A percentile compares a stretch with the other conserved stretches of the same genome.
Evolutionary conservation across 2,888 invertebrate genomes (phyloP).

Genomic region (Ceraclea dissimilis): DNA sequence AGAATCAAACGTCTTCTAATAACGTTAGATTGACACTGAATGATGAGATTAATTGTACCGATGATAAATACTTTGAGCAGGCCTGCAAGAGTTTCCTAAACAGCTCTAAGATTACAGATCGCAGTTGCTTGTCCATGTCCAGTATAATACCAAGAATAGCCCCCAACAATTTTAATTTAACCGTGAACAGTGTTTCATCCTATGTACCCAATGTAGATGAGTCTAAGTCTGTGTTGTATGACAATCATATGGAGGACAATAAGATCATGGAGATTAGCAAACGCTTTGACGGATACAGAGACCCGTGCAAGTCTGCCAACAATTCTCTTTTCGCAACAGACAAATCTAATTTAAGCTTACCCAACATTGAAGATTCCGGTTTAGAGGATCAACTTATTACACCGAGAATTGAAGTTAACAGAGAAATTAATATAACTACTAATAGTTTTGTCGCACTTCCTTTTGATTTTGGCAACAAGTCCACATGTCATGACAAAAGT

Average conservation of each 20-base stretch:
- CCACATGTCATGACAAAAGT: too few species aligned
- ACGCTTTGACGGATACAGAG: constrained; percentile 4
- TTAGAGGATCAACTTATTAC: not conserved
- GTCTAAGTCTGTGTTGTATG: constrained; percentile 4
- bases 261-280: constrained; percentile 1
- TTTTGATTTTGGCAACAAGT: too few species aligned
- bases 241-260: not conserved
- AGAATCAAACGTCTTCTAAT: too few species aligned
- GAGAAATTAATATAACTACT: not conserved
- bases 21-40: too few species aligned
- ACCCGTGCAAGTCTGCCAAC: not conserved
- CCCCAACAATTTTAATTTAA: constrained; percentile 1
- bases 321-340: not conserved
- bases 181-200: constrained; percentile 3
- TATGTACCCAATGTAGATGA: constrained; percentile 3
- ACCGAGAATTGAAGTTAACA: not conserved
- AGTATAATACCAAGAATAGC: not conserved
- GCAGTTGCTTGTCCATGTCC: not conserved
- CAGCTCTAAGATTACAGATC: not conserved
- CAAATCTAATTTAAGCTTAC: constrained; percentile 7
- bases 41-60: too few species aligned
- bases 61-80: not conserved
- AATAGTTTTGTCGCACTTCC: not conserved
- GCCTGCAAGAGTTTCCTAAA: not conserved
- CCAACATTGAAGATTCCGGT: constrained; percentile 2